Evolutionary conservation across 2,797 vertebrate species (phyloP).

Genomic region (Hemibagrus guttatus): DNA sequence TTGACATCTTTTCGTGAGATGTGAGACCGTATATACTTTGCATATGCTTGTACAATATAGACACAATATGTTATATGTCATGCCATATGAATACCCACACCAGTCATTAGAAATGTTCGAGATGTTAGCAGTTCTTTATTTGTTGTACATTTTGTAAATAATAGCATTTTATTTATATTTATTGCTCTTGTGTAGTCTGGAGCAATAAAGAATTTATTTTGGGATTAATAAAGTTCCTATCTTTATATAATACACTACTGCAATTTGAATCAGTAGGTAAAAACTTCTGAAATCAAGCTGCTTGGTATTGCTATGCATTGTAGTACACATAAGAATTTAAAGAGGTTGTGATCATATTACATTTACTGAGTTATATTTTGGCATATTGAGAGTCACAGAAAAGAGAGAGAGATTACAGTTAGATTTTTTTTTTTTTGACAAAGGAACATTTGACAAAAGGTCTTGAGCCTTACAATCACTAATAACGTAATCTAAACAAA

Average conservation of each 20-base stretch:
- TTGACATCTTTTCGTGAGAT: neutral
- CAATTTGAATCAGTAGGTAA: neutral
- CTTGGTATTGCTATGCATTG: neutral
- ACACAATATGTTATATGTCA: neutral
- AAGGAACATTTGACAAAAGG: no score
- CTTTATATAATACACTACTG: no score
- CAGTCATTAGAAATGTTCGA: neutral
- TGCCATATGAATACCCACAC: neutral
- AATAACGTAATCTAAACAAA: neutral
- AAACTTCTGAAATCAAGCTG: neutral
- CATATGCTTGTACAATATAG: neutral
- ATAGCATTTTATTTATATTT: no score
- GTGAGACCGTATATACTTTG: neutral
- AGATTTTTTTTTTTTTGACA: neutral
- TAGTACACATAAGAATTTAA: neutral
- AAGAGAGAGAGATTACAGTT: neutral
- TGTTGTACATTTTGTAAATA: no score
- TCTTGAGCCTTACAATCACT: neutral
- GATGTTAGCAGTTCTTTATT: neutral
- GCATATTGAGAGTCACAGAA: neutral
- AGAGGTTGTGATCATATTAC: neutral
- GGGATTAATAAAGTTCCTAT: no score
- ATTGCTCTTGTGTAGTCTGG: no score
- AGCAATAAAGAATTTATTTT: no score
- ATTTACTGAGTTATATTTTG: neutral